Evolutionary conservation across 2,113 vertebrate species (phyloP).

Genomic region (Poeciliopsis retropinna): DNA sequence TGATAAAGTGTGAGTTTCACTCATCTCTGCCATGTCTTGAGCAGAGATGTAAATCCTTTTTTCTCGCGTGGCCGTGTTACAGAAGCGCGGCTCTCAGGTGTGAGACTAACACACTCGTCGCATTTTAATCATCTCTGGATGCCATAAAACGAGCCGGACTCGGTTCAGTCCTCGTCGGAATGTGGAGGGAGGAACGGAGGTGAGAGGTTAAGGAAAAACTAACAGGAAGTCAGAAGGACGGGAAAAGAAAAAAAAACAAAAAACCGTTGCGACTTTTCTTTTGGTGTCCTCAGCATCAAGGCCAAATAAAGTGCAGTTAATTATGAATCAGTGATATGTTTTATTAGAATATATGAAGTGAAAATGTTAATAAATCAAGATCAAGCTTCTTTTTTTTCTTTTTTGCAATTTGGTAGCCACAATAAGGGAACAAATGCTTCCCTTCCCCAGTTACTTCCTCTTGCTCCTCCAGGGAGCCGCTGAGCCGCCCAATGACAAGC

Average conservation of each 20-base stretch:
- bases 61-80: conserved; percentile 1
- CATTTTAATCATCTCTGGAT: conserved; percentile 44
- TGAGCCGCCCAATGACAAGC: background rate
- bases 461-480: conserved; percentile 1
- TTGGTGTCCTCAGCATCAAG: background rate
- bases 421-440: background rate
- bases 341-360: background rate
- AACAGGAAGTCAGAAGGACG: conserved; percentile 27
- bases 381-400: background rate
- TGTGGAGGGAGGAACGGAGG: conserved; percentile 50
- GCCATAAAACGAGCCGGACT: conserved; percentile 31
- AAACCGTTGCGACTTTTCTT: background rate
- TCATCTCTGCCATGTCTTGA: conserved; percentile 6
- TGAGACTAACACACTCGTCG: conserved; percentile 14
- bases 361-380: background rate
- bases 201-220: conserved; percentile 38
- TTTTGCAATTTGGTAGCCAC: background rate
- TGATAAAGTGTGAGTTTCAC: background rate
- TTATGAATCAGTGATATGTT: background rate
- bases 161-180: conserved; percentile 55
- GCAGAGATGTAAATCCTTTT: conserved; percentile 19
- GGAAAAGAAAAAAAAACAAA: background rate
- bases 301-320: background rate
- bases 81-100: conserved; percentile 44
- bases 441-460: background rate